phyloP scores from a whole-genome alignment of 2,888 invertebrate genomes.

The Oscheius onirici region DNA sequence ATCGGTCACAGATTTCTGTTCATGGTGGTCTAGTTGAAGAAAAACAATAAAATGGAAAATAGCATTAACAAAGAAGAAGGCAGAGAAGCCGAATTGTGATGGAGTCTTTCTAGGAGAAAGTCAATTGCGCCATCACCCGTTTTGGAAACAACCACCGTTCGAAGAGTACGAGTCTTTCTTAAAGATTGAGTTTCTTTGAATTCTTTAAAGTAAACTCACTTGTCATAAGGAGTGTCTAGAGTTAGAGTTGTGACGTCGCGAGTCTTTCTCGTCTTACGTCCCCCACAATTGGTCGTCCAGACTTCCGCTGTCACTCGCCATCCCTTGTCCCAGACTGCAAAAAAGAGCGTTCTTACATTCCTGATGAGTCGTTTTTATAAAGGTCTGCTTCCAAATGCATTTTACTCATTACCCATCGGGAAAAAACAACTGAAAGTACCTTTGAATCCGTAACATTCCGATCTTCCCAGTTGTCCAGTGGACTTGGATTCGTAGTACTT shows the following conservation, averaged over 20 bases:
- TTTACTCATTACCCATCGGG: neutral
- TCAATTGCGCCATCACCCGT: constrained; percentile 68
- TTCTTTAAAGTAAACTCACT: constrained; percentile 33
- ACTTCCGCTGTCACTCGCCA: constrained; percentile 49
- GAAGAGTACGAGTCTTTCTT: constrained; percentile 11
- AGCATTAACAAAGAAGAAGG: constrained; percentile 5
- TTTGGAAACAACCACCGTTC: constrained; percentile 63
- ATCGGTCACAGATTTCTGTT: constrained; percentile 25
- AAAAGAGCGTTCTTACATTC: neutral
- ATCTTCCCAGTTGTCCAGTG: constrained; percentile 42
- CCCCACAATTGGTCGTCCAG: constrained; percentile 45
- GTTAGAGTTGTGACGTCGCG: constrained; percentile 37
- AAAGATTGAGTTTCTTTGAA: neutral
- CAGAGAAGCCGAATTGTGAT: constrained; percentile 36
- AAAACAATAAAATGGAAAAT: constrained; percentile 9
- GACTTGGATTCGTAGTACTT: constrained; percentile 48
- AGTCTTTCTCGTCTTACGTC: constrained; percentile 17
- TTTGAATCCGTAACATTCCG: constrained; percentile 53
- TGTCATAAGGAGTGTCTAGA: constrained; percentile 53
- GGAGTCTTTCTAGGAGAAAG: constrained; percentile 63
- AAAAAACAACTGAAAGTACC: constrained; percentile 24
- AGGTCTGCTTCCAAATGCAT: no score
- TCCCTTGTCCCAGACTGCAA: constrained; percentile 50
- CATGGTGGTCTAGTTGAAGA: constrained; percentile 5
- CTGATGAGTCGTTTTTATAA: neutral